Evolutionary conservation across 2,113 vertebrate genomes (phyloP).

Genomic region (Arenaria interpres): DNA sequence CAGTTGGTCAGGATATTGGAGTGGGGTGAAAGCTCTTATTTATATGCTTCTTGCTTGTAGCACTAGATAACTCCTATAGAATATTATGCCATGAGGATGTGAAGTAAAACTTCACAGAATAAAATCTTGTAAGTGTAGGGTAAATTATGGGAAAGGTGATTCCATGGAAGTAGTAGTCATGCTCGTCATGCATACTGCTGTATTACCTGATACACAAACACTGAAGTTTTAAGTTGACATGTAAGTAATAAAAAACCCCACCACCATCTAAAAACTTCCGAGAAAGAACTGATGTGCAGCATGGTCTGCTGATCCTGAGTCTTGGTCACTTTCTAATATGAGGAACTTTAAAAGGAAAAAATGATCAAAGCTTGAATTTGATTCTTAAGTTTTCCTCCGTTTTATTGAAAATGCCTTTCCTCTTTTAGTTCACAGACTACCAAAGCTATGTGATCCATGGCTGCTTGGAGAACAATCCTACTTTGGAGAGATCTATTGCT

Average conservation of each 20-base stretch:
- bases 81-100: neutral
- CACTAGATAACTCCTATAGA: neutral
- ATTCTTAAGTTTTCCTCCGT: neutral
- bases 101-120: neutral
- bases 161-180: neutral
- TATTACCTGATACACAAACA: neutral
- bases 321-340: neutral
- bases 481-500: constrained; percentile 94
- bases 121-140: neutral
- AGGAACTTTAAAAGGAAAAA: neutral
- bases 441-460: constrained; percentile 95
- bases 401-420: constrained; percentile 4
- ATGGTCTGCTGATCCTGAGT: neutral
- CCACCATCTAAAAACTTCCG: neutral
- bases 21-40: neutral
- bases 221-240: neutral
- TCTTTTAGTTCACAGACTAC: constrained; percentile 92
- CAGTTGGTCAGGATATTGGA: neutral
- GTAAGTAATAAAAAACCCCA: neutral
- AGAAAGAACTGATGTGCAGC: neutral
- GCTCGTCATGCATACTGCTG: neutral
- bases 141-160: neutral
- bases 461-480: constrained; percentile 92
- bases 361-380: neutral
- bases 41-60: neutral